Evolutionary conservation across 2,888 invertebrate species (phyloP).

Genomic region (Notodonta ziczac): DNA sequence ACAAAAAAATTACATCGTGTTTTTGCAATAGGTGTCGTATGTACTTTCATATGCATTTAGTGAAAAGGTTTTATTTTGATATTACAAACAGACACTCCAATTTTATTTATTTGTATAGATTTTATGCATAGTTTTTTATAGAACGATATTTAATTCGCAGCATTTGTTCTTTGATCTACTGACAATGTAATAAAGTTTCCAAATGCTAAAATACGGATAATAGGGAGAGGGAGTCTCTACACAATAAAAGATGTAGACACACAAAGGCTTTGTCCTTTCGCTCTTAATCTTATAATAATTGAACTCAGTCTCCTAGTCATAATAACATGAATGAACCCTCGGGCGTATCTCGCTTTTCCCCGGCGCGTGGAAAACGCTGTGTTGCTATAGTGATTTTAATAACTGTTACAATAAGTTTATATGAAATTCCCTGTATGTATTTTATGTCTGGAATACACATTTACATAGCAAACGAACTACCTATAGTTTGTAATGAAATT

Average conservation of each 20-base stretch:
- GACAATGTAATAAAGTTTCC: slow-evolving; percentile 3
- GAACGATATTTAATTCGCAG: no score
- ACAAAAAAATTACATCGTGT: no score
- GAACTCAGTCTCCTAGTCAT: slow-evolving; percentile 48
- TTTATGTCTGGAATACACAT: no score
- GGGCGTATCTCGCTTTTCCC: slow-evolving; percentile 26
- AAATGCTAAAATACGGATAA: background rate
- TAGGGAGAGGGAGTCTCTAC: background rate
- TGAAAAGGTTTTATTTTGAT: no score
- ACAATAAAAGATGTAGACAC: slow-evolving; percentile 4
- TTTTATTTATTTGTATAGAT: no score
- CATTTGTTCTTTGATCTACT: background rate
- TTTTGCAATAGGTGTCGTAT: no score
- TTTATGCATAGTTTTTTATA: no score
- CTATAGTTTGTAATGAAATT: no score
- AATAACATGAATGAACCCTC: slow-evolving; percentile 37
- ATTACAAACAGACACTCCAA: no score
- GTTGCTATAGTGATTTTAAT: slow-evolving; percentile 28
- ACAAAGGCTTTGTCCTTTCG: slow-evolving; percentile 5
- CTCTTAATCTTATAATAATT: slow-evolving; percentile 40
- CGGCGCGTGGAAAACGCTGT: slow-evolving; percentile 12
- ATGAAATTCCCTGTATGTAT: slow-evolving; percentile 10
- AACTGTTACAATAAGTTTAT: slow-evolving; percentile 13
- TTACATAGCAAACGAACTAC: no score
- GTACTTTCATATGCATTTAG: no score